Evolutionary conservation across 1,140 invertebrate species (phyloP).

Genomic region (Andricus grossulariae): DNA sequence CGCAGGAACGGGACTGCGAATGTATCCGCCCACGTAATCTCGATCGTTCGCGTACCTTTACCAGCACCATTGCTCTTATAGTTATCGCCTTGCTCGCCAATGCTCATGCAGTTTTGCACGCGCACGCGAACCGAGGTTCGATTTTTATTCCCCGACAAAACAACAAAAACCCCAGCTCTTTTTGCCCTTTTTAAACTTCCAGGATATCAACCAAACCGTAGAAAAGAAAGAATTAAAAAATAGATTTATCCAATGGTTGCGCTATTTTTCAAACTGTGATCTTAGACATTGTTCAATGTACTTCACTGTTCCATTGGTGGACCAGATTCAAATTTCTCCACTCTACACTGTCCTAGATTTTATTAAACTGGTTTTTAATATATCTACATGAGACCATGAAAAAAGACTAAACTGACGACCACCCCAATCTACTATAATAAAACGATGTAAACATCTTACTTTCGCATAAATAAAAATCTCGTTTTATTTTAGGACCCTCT

Average conservation of each 20-base stretch:
- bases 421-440: too few relatives aligned
- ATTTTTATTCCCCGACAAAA: not conserved
- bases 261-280: too few relatives aligned
- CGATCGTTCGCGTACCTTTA: constrained; percentile 29
- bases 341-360: constrained; percentile 36
- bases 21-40: constrained; percentile 28
- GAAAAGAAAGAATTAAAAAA: too few relatives aligned
- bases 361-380: too few relatives aligned
- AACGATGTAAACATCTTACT: too few relatives aligned
- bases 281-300: too few relatives aligned
- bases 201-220: not conserved
- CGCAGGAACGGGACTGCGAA: constrained; percentile 25
- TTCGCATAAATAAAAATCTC: constrained; percentile 1
- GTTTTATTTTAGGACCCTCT: not conserved
- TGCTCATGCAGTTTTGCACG: constrained; percentile 15
- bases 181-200: not conserved
- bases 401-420: too few relatives aligned
- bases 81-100: constrained; percentile 23
- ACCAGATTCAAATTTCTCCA: not conserved
- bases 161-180: not conserved
- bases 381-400: too few relatives aligned
- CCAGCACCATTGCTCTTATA: constrained; percentile 30
- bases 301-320: too few relatives aligned
- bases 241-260: too few relatives aligned
- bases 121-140: constrained; percentile 18